These are phyloP conservation scores for Drosophila santomea DNA, from an alignment of 1,140 invertebrate species.

Conservation along the genomic window DNA sequence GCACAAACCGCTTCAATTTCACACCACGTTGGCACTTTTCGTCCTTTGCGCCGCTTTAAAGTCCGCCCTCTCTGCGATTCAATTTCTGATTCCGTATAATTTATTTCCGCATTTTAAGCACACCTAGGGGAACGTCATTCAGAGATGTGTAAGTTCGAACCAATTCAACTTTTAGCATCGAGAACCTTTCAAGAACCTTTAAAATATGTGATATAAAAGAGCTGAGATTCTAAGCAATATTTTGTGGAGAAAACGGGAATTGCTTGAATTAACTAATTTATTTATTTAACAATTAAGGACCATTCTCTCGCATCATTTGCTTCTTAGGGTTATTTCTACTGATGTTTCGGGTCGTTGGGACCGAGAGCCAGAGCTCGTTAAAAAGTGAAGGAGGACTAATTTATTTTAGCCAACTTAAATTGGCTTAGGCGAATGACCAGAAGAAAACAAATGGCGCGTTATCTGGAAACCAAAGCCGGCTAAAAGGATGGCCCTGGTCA, in stretches of 20 bases:
- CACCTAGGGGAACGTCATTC: not conserved
- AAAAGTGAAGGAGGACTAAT: conserved; percentile 71
- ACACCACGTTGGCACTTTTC: conserved; percentile 55
- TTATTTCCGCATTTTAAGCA: conserved; percentile 1
- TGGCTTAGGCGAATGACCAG: conserved; percentile 79
- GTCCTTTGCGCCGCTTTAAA: conserved; percentile 10
- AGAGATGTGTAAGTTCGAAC: too few species aligned
- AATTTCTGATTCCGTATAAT: conserved; percentile 7
- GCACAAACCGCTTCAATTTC: conserved; percentile 67
- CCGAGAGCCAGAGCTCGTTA: conserved; percentile 50
- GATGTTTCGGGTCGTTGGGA: conserved; percentile 20
- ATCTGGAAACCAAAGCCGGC: conserved; percentile 65
- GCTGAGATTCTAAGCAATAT: too few species aligned
- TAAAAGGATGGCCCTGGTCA: conserved; percentile 47
- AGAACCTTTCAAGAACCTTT: too few species aligned
- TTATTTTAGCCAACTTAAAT: conserved; percentile 81
- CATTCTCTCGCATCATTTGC: conserved; percentile 62
- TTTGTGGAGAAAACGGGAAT: not conserved
- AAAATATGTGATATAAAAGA: too few species aligned
- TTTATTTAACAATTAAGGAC: conserved; percentile 65
- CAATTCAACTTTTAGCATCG: not conserved
- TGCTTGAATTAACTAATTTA: conserved; percentile 4
- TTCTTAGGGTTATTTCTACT: conserved; percentile 19
- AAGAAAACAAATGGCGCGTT: conserved; percentile 78
- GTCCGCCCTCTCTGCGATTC: not conserved